Percentiles rank a stretch among this genome's conserved stretches.
phyloP scores from a whole-genome alignment of 1,140 invertebrate genomes.

The Hyposmocoma kahamanoa region DNA sequence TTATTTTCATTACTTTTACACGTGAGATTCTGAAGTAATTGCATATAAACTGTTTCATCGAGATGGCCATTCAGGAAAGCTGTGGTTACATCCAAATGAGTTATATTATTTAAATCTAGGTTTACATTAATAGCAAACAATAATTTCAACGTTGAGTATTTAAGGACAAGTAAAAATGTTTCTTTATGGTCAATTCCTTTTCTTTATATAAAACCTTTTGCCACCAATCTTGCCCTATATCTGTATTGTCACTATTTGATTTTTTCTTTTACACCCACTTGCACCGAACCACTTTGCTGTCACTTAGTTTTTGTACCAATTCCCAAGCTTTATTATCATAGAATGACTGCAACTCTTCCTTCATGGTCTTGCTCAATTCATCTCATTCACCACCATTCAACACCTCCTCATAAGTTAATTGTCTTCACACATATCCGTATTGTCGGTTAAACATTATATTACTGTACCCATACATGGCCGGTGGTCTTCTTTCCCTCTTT shows the following conservation, averaged over 20 bases:
- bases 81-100: conserved; percentile 47
- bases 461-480: conserved; percentile 1
- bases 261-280: conserved; percentile 45
- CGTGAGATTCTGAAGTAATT: conserved; percentile 16
- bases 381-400: conserved; percentile 18
- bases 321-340: conserved; percentile 35
- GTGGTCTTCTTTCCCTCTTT: conserved; percentile 1
- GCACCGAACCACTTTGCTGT: conserved; percentile 31
- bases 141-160: conserved; percentile 11
- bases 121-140: conserved; percentile 25
- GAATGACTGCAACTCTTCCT: conserved; percentile 22
- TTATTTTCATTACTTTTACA: conserved; percentile 4
- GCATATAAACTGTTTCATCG: conserved; percentile 42
- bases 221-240: conserved; percentile 7
- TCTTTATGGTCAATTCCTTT: conserved; percentile 8
- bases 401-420: conserved; percentile 14
- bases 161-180: conserved; percentile 27
- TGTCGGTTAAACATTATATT: neutral
- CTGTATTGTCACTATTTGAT: conserved; percentile 11
- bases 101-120: conserved; percentile 22
- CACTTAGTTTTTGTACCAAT: conserved; percentile 28
- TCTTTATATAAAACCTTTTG: conserved; percentile 8
- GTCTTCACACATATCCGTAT: conserved; percentile 1
- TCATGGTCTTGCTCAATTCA: conserved; percentile 24
- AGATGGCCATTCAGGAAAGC: conserved; percentile 48